phyloP scores from a whole-genome alignment of 2,888 invertebrate species.

The Metalampra italica region DNA sequence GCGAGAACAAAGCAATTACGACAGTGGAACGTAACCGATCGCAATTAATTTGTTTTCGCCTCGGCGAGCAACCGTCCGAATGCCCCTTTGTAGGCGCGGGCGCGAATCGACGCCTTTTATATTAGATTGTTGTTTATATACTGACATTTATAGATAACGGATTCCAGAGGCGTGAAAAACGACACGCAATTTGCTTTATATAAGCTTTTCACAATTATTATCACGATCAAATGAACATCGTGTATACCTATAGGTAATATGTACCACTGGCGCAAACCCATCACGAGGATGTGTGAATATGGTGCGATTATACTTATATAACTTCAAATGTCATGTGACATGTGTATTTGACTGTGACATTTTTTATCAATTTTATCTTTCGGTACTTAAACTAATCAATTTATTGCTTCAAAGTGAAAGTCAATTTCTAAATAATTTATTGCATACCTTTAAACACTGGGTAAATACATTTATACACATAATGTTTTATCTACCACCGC shows the following conservation, averaged over 20 bases:
- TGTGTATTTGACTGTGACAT: no score
- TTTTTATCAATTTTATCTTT: no score
- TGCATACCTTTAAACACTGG: no score
- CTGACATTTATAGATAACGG: slow-evolving; percentile 20
- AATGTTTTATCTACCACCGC: no score
- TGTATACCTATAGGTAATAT: background rate
- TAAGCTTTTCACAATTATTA: slow-evolving; percentile 12
- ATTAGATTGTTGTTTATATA: slow-evolving; percentile 55
- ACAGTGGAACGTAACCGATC: slow-evolving; percentile 66
- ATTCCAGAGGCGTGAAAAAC: slow-evolving; percentile 16
- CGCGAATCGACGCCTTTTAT: slow-evolving; percentile 57
- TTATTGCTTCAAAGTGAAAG: no score
- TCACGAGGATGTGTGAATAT: no score
- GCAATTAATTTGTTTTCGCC: slow-evolving; percentile 75
- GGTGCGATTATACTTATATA: no score
- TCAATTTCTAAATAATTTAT: no score
- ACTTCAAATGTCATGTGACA: no score
- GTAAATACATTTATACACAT: no score
- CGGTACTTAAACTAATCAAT: no score
- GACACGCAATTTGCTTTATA: slow-evolving; percentile 19
- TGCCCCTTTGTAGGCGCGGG: slow-evolving; percentile 46
- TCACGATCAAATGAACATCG: no score
- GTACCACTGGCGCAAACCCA: background rate
- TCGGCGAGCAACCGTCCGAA: slow-evolving; percentile 53
- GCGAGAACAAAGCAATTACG: slow-evolving; percentile 72